phyloP scores from a whole-genome alignment of 2,888 invertebrate species.

The Drosophila colorata region DNA sequence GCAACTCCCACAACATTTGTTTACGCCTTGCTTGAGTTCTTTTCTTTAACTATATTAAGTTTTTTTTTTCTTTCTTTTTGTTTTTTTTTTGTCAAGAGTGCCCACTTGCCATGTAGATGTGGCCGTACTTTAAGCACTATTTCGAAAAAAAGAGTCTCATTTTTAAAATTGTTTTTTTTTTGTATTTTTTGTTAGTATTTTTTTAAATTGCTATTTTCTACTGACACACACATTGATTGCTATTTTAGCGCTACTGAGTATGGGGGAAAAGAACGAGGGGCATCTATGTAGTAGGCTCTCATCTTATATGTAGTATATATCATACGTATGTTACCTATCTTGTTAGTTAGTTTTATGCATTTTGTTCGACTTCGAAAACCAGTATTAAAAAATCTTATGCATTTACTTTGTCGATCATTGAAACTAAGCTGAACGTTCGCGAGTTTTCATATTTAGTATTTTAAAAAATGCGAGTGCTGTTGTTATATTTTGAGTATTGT shows the following conservation, averaged over 20 bases:
- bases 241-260: conserved; percentile 54
- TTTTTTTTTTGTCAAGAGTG: conserved; percentile 30
- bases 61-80: conserved; percentile 12
- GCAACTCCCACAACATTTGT: conserved; percentile 49
- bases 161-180: conserved; percentile 39
- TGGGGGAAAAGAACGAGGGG: conserved; percentile 24
- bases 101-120: conserved; percentile 70
- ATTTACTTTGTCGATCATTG: conserved; percentile 34
- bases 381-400: conserved; percentile 37
- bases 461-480: conserved; percentile 74
- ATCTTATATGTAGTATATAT: conserved; percentile 21
- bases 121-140: conserved; percentile 55
- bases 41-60: conserved; percentile 42
- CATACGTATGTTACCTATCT: conserved; percentile 20
- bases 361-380: conserved; percentile 24
- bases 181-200: conserved; percentile 16
- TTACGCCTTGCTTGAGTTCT: conserved; percentile 19
- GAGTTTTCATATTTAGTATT: conserved; percentile 38
- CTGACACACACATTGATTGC: conserved; percentile 72
- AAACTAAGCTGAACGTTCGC: conserved; percentile 47
- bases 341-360: conserved; percentile 22
- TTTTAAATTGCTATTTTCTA: conserved; percentile 50
- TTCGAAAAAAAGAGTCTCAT: conserved; percentile 48
- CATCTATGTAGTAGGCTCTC: conserved; percentile 25
- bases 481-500: conserved; percentile 36